Base-by-base conservation (phyloP, 2,113 vertebrate genomes). In the Corynorhinus townsendii region DNA sequence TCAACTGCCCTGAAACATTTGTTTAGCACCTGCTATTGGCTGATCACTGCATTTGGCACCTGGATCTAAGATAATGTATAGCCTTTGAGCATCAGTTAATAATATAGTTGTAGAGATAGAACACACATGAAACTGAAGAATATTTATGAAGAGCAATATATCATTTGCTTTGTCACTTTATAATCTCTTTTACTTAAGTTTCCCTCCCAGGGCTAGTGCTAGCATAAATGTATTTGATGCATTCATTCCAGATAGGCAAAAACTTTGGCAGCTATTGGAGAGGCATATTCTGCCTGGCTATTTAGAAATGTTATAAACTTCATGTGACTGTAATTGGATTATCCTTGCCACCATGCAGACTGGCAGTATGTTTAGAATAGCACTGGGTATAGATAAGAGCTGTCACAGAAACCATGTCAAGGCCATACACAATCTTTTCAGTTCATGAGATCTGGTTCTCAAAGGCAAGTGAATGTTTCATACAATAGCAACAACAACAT, bases 261-360 rank as follows among this genome's bases (percentile, higher is more conserved):
- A 87, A 84, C 11, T 73, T 62, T n/a, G 40, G 56, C 30, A 80
- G 20, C 45, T 89, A 26, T 80, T 90, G 26, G 71, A 56, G 56
- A 81, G 56, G 38, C 14, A 68, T 91, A 87, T 94, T 97, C 43
- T 92, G 81, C n/a, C 54, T 90, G 88, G 24, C 35, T 68, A 2
- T 86, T 96, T 75, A 54, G 56, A 76, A 76, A 64, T 38, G 22
- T 84, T 64, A 40, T n/a, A 93, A 77, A 71, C 66, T 22, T 94
- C 38, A 75, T 26, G 17, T 91, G 64, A 88, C 7, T 92, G 77
- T 75, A 64, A 24, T 52, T 93, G 79, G 19, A 79, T 94, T 35
- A 49, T 76, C 17, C n/a, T 75, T 89, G 77, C 24, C 14, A 77
- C 12, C 35, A 47, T 89, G 17, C 20, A 22, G 24, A 91, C 26